Base-by-base conservation (phyloP, 2,888 invertebrate species). In the Netelia fuscicornis region DNA sequence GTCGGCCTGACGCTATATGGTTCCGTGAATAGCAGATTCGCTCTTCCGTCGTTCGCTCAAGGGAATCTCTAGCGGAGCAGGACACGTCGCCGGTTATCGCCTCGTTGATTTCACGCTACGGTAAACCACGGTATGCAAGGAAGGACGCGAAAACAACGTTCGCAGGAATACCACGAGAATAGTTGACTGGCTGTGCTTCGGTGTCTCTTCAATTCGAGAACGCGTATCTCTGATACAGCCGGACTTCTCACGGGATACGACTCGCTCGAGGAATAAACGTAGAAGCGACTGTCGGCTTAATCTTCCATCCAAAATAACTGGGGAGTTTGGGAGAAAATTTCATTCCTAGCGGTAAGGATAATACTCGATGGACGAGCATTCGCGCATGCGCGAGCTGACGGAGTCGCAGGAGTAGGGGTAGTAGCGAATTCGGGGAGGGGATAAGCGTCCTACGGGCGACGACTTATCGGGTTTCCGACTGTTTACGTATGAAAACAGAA, bases 71-170 rank as follows among this genome's bases (percentile, higher is more conserved):
- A 85, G 37, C 75, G 81, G 65, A 81, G 77, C 78, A 78, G 74
- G 81, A 84, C 81, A 72, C 81, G 76, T 75, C 81, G 74, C 78
- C 74, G 52, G 70, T 85, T 85, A 81, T 81, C 81, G 74, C 78
- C 58, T 78, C 84, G 65, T 78, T 78, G 84, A 85, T 85, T 85
- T 85, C 81, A 81, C 81, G 81, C 74, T 81, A 81, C 74, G 81
- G 74, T 81, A 78, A 85, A 81, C 77, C 71, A 72, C 72, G 62
- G 68, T 81, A 72, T 77, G 81, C 62, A 54, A 23, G 58, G n/a
- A 71, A 81, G 48, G 52, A 78, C 75, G 37, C 37, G 37, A 37
- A 37, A 37, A 37, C 37, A 37, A 37, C 37, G 37, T 37, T 37
- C 6, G 8, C 37, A 8, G 37, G 37, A 8, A 37, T 37, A 6